phyloP scores from a whole-genome alignment of 1,140 invertebrate genomes.

The Apis cerana region DNA sequence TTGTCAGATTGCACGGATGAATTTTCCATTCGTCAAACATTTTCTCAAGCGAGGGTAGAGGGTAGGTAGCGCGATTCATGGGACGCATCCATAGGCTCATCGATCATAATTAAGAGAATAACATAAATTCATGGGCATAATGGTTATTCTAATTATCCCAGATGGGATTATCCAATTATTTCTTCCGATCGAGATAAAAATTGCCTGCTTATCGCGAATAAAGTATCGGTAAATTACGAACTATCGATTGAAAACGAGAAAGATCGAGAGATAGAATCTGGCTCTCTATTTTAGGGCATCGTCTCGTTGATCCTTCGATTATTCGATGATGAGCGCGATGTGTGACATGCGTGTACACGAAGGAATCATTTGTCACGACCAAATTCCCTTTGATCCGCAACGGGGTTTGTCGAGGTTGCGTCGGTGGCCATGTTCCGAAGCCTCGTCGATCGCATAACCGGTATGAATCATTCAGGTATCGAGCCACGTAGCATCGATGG shows the following conservation, averaged over 20 bases:
- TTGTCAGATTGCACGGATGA: slow-evolving; percentile 38
- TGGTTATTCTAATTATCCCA: background rate
- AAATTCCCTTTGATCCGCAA: slow-evolving; percentile 20
- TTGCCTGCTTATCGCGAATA: background rate
- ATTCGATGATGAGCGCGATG: too few species aligned
- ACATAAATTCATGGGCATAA: background rate
- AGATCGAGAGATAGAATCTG: too few species aligned
- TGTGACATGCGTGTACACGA: too few species aligned
- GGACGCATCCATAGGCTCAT: slow-evolving; percentile 26
- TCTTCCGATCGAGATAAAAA: background rate
- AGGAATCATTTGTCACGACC: slow-evolving; percentile 17
- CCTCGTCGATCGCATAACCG: slow-evolving; percentile 32
- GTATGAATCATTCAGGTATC: slow-evolving; percentile 49
- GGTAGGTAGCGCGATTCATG: slow-evolving; percentile 15
- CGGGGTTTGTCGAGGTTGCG: slow-evolving; percentile 15
- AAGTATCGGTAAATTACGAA: background rate
- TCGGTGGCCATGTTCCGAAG: slow-evolving; percentile 1
- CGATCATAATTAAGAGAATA: slow-evolving; percentile 62
- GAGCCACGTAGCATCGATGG: slow-evolving; percentile 22
- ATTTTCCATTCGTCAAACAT: slow-evolving; percentile 48
- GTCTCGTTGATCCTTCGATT: too few species aligned
- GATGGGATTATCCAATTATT: background rate
- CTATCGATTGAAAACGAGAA: too few species aligned
- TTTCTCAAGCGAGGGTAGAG: slow-evolving; percentile 18
- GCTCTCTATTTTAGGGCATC: too few species aligned